Evolutionary conservation across 1,140 invertebrate species (phyloP).

Genomic region (Helicoverpa zea): DNA sequence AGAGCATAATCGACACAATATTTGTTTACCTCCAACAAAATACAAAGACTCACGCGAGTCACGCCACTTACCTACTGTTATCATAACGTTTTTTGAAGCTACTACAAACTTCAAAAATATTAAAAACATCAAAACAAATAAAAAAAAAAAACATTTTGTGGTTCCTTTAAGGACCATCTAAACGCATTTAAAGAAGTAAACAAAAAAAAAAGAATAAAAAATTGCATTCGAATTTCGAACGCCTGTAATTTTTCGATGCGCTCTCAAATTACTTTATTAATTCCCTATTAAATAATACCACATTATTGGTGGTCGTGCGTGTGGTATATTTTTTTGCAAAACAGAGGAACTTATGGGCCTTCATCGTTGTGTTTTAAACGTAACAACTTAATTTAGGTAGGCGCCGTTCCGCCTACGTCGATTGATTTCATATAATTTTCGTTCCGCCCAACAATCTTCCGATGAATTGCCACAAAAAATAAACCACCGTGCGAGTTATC

Average conservation of each 20-base stretch:
- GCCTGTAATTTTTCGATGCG: conserved; percentile 62
- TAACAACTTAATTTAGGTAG: conserved; percentile 85
- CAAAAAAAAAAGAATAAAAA: conserved; percentile 45
- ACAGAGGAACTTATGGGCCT: conserved; percentile 74
- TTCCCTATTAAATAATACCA: conserved; percentile 77
- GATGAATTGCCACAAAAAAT: conserved; percentile 71
- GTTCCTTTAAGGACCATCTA: not conserved
- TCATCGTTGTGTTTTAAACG: conserved; percentile 79
- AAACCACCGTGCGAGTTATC: conserved; percentile 40
- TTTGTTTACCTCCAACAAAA: conserved; percentile 34
- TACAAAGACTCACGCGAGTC: conserved; percentile 47
- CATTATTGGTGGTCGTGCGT: conserved; percentile 76
- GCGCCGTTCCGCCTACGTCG: conserved; percentile 77
- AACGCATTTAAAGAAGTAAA: not conserved
- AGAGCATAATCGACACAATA: conserved; percentile 14
- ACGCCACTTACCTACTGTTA: conserved; percentile 50
- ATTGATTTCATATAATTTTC: conserved; percentile 84
- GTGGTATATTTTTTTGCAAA: conserved; percentile 82
- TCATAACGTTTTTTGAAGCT: conserved; percentile 27
- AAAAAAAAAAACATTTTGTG: conserved; percentile 1
- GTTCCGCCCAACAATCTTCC: conserved; percentile 68
- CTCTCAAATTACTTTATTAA: conserved; percentile 71
- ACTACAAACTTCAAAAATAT: conserved; percentile 29
- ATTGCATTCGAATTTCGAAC: conserved; percentile 24
- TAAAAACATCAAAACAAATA: conserved; percentile 27